phyloP scores from a whole-genome alignment of 2,888 invertebrate genomes.

The Nezara viridula region DNA sequence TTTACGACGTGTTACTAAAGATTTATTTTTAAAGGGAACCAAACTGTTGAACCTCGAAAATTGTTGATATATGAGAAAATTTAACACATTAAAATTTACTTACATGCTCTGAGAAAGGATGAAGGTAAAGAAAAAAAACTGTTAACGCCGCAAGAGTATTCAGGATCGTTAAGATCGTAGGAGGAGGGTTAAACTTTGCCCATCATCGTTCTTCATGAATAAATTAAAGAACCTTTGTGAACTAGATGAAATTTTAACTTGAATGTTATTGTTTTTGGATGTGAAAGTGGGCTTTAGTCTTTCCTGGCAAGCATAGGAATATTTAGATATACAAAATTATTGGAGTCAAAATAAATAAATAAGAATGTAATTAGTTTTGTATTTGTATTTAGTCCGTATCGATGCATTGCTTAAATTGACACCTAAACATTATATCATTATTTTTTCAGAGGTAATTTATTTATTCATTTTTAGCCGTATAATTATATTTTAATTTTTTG shows the following conservation, averaged over 20 bases:
- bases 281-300: background rate
- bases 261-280: background rate
- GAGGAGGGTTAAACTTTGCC: background rate
- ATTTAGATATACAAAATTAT: background rate
- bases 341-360: background rate
- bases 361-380: no score
- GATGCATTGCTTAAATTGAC: no score
- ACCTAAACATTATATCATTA: no score
- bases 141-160: background rate
- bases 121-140: background rate
- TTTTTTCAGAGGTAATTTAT: no score
- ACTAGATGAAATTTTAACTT: background rate
- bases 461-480: no score
- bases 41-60: no score
- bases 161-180: background rate
- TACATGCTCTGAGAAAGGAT: background rate
- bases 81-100: background rate
- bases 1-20: no score
- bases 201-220: conserved; percentile 9
- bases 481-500: no score
- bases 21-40: no score
- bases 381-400: no score
- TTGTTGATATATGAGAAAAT: no score
- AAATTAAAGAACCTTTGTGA: conserved; percentile 24
- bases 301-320: background rate